Base-by-base conservation (phyloP, 2,797 vertebrate genomes). In the Gambusia yucatana region DNA sequence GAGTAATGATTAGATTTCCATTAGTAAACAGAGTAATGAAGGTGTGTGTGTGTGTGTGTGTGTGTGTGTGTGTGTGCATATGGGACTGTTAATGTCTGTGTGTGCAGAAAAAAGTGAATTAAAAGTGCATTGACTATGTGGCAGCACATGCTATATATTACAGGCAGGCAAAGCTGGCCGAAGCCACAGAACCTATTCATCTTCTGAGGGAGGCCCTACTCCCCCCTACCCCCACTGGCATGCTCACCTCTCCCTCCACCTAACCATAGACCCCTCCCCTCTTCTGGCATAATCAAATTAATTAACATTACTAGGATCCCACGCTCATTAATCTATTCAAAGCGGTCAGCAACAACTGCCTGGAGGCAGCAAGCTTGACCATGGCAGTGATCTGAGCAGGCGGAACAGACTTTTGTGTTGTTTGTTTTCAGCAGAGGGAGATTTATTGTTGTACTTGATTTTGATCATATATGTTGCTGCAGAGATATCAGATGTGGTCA, bases 121-220 rank as follows among this genome's bases (percentile, higher is more conserved):
- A 96, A 97, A 95, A 94, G 93, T 88, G 94, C 96, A 97, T 96
- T 96, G 96, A 97, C 96, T 96, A 94, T 96, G 93, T 96, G 96
- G 96, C 96, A 96, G 93, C 91, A 87, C 81, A 79, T 87, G 90
- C 95, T 92, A 95, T 97, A 97, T 97, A 97, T 97, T 95, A 94
- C 90, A 82, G 78, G 82, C 90, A 81, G 91, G 87, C 85, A 86
- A 87, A 86, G 92, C 93, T 87, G 87, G 91, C 86, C 90, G 88
- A 88, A 65, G 80, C 80, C 83, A 86, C 78, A 86, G 87, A 84
- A 89, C 81, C 95, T 91, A 95, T 97, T 95, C 93, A 95, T 96
- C 95, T 95, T 95, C 82, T 81, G 63, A 61, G 73, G 77, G 77
- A 74, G 16, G 76, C 74, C 59, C 39, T 3, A 8, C 84, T 8